These are phyloP conservation scores for Pelosia muscerda DNA, from an alignment of 2,888 invertebrate genomes.

Conservation along the genomic window DNA sequence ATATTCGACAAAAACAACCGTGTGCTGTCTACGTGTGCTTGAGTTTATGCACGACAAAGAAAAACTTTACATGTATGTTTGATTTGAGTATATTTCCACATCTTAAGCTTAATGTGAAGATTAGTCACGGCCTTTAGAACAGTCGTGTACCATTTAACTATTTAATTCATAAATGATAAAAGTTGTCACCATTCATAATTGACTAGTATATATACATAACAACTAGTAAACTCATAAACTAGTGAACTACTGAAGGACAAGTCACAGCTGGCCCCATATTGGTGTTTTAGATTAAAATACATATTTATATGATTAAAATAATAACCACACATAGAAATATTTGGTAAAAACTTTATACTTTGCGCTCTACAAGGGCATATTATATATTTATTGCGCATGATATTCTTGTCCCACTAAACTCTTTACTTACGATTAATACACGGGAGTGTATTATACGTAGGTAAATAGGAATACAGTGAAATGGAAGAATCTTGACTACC, in stretches of 20 bases:
- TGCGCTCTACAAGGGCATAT: background rate
- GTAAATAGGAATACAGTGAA: no score
- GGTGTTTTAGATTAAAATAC: background rate
- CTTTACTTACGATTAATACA: no score
- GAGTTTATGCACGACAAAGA: slow-evolving; percentile 60
- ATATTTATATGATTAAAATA: no score
- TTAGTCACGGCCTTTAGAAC: slow-evolving; percentile 75
- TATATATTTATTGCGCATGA: no score
- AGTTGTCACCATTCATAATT: background rate
- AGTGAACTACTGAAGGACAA: background rate
- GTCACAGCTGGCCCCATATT: background rate
- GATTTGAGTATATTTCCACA: slow-evolving; percentile 73
- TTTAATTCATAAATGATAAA: slow-evolving; percentile 11
- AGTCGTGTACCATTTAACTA: slow-evolving; percentile 53
- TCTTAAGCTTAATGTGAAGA: slow-evolving; percentile 75
- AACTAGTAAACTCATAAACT: no score
- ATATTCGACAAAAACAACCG: slow-evolving; percentile 82
- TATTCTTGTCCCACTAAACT: no score
- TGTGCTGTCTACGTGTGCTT: slow-evolving; percentile 60
- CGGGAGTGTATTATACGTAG: no score
- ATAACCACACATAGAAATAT: background rate
- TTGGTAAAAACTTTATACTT: background rate
- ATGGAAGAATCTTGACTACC: no score
- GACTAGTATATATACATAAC: no score
- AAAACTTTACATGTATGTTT: slow-evolving; percentile 63